Conservation (phyloP, 2,888 invertebrate species). For the Drosophila rubida region DNA sequence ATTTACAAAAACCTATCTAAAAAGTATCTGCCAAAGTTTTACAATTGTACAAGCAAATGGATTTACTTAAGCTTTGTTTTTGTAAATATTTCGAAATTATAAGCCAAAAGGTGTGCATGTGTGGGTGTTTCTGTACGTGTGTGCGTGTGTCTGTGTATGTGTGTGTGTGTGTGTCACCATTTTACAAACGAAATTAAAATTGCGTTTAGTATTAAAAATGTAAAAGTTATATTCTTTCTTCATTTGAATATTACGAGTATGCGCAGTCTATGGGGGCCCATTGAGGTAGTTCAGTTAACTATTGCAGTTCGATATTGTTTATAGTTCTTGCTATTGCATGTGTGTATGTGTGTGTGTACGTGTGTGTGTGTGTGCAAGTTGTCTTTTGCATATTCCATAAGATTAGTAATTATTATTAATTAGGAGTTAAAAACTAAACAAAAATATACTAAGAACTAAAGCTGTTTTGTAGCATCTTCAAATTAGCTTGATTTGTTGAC, state of each 20-base stretch:
- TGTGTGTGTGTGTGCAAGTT: constrained; percentile 36
- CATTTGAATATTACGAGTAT: constrained; percentile 18
- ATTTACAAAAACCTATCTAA: constrained; percentile 85
- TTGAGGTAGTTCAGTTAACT: constrained; percentile 85
- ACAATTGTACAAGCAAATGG: constrained; percentile 33
- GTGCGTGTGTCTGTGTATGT: constrained; percentile 20
- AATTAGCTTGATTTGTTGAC: constrained; percentile 49
- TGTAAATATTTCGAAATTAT: constrained; percentile 54
- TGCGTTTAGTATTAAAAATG: constrained; percentile 11
- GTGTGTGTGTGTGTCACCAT: constrained; percentile 69
- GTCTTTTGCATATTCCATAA: constrained; percentile 56
- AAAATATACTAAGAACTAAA: constrained; percentile 63
- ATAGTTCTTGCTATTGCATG: constrained; percentile 17
- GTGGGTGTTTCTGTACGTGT: constrained; percentile 27
- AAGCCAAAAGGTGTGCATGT: constrained; percentile 51
- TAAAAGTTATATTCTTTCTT: constrained; percentile 25
- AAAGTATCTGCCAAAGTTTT: constrained; percentile 52
- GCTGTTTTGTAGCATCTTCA: constrained; percentile 70
- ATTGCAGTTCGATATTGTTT: constrained; percentile 84
- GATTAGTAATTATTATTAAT: constrained; percentile 36
- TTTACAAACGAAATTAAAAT: constrained; percentile 61
- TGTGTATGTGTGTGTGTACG: constrained; percentile 32
- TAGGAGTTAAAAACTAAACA: constrained; percentile 52
- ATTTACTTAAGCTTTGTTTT: constrained; percentile 36
- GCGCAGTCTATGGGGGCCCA: constrained; percentile 79